A percentile compares a stretch with the other conserved stretches of the same genome.
phyloP scores from a whole-genome alignment of 2,888 invertebrate species.

The Drosophila pegasa region DNA sequence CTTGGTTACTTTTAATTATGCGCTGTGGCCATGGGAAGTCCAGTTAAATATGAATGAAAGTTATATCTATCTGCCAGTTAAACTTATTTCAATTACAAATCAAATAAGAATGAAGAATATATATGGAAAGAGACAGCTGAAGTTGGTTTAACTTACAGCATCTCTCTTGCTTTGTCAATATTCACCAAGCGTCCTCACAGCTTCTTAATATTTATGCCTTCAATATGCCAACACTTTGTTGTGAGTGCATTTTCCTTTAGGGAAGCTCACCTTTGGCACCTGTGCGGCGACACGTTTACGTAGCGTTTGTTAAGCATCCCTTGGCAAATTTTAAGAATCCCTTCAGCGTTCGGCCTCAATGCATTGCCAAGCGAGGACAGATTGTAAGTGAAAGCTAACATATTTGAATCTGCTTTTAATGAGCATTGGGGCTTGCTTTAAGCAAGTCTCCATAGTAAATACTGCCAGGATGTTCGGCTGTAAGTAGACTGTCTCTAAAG shows the following conservation, averaged over 20 bases:
- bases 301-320: too few relatives aligned
- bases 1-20: not conserved
- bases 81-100: not conserved
- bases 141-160: too few relatives aligned
- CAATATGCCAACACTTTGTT: not conserved
- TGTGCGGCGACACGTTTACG: not conserved
- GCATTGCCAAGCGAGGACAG: not conserved
- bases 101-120: not conserved
- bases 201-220: not conserved
- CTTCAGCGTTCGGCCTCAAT: constrained; percentile 10
- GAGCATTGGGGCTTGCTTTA: not conserved
- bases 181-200: too few relatives aligned
- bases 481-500: not conserved
- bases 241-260: constrained; percentile 1
- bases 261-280: not conserved
- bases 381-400: not conserved
- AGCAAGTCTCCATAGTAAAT: not conserved
- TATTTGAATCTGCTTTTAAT: constrained; percentile 9
- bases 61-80: not conserved
- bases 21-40: too few relatives aligned
- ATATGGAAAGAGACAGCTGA: not conserved
- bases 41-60: not conserved
- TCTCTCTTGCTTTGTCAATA: too few relatives aligned
- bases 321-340: too few relatives aligned
- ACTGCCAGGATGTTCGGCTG: not conserved